Conservation (phyloP, 1,140 invertebrate species). For the Helicoverpa zea region DNA sequence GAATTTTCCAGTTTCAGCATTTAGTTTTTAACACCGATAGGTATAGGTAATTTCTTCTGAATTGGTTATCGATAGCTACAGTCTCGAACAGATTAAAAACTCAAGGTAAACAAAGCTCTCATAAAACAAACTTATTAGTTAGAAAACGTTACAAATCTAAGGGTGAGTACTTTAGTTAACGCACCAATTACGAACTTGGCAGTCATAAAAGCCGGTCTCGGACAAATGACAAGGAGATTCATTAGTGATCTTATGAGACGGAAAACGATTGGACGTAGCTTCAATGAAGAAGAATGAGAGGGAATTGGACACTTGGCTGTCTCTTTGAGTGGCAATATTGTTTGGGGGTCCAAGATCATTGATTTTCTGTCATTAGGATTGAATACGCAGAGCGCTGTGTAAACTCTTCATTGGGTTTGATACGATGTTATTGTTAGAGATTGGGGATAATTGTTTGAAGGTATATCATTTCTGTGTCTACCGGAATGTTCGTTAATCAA, state of each 20-base stretch:
- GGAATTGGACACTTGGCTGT: slow-evolving; percentile 40
- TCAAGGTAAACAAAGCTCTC: neutral
- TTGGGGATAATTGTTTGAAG: too few species aligned
- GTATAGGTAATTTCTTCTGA: too few species aligned
- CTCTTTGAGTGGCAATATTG: slow-evolving; percentile 39
- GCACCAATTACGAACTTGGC: slow-evolving; percentile 16
- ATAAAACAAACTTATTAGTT: neutral
- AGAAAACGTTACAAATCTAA: slow-evolving; percentile 11
- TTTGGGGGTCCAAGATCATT: slow-evolving; percentile 28
- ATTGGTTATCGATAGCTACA: too few species aligned
- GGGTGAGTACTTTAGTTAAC: slow-evolving; percentile 16
- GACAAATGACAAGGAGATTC: slow-evolving; percentile 45
- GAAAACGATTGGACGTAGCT: slow-evolving; percentile 37
- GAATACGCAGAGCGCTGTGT: neutral
- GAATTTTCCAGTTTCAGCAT: too few species aligned
- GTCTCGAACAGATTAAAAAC: too few species aligned
- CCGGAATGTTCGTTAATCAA: too few species aligned
- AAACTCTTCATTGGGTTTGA: neutral
- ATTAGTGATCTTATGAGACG: slow-evolving; percentile 48
- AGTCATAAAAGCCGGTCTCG: slow-evolving; percentile 39
- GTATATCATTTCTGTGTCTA: too few species aligned
- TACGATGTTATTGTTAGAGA: neutral
- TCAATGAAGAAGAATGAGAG: slow-evolving; percentile 37
- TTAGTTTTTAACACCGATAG: too few species aligned
- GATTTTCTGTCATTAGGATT: slow-evolving; percentile 39